These are phyloP conservation scores for Sinocyclocheilus anophthalmus DNA, from an alignment of 2,113 vertebrate genomes.

Conservation along the genomic window DNA sequence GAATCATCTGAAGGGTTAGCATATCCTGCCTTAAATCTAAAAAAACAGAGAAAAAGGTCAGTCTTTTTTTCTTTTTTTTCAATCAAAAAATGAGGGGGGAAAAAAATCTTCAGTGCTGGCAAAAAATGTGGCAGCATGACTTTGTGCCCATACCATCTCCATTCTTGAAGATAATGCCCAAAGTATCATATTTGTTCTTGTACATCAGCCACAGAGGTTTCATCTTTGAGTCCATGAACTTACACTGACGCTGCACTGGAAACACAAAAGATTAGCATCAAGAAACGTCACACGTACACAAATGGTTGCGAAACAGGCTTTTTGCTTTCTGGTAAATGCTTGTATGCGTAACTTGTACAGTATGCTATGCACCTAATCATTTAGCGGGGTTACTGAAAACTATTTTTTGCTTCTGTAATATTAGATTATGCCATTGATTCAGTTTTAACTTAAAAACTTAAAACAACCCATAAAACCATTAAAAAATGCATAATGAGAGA, in stretches of 20 bases:
- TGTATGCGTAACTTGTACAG: neutral
- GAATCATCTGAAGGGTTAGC: constrained; percentile 90
- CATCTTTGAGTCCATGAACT: constrained; percentile 99
- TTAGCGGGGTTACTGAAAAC: neutral
- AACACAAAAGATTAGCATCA: constrained; percentile 34
- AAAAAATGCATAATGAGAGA: neutral
- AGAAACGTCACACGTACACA: neutral
- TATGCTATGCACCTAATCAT: neutral
- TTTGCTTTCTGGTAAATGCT: neutral
- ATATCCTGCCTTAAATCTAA: constrained; percentile 78
- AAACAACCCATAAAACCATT: neutral
- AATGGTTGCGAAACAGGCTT: neutral
- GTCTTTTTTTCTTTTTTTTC: neutral
- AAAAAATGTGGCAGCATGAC: neutral
- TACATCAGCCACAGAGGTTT: constrained; percentile 97
- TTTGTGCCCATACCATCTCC: constrained; percentile 86
- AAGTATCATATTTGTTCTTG: constrained; percentile 79
- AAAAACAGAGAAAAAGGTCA: neutral
- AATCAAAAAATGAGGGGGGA: neutral
- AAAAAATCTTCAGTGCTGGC: neutral
- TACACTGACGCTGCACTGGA: constrained; percentile 90
- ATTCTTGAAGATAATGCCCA: constrained; percentile 96
- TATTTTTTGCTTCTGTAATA: neutral
- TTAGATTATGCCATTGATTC: neutral
- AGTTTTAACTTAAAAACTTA: neutral